phyloP scores from a whole-genome alignment of 2,888 invertebrate species.

The Polydrusus pterygomalis region DNA sequence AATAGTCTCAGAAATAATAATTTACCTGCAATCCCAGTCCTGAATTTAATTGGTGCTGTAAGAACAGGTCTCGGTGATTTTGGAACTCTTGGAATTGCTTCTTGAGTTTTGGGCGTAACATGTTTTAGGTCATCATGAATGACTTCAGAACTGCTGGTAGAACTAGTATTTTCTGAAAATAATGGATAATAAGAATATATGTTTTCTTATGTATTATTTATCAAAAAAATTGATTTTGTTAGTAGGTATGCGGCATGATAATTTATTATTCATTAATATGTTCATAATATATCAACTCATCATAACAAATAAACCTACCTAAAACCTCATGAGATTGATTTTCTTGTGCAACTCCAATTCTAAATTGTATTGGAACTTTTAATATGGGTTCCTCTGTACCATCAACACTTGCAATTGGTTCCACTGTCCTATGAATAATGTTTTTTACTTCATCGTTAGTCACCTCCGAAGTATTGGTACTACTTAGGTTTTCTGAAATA shows the following conservation, averaged over 20 bases:
- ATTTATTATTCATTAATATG: too few species aligned
- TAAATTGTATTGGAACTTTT: slow-evolving; percentile 17
- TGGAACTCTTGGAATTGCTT: slow-evolving; percentile 4
- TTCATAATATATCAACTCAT: too few species aligned
- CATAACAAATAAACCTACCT: background rate
- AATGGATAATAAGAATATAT: too few species aligned
- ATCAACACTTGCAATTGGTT: slow-evolving; percentile 16
- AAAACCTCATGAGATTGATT: background rate
- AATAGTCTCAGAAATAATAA: background rate
- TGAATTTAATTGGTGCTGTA: slow-evolving; percentile 19
- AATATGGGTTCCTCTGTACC: background rate
- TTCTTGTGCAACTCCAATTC: background rate
- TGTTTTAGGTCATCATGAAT: slow-evolving; percentile 14
- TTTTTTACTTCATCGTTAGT: slow-evolving; percentile 16
- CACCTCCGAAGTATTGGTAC: background rate
- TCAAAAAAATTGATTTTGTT: too few species aligned
- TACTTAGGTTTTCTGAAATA: background rate
- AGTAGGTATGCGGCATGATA: too few species aligned
- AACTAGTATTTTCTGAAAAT: background rate
- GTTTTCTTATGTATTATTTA: too few species aligned
- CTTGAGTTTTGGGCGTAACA: slow-evolving; percentile 16
- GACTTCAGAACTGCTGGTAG: background rate
- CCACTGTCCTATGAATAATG: slow-evolving; percentile 26
- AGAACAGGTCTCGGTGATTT: background rate
- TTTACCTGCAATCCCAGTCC: slow-evolving; percentile 16